Base-by-base conservation (phyloP, 1,140 invertebrate genomes). In the Callitettix versicolor region DNA sequence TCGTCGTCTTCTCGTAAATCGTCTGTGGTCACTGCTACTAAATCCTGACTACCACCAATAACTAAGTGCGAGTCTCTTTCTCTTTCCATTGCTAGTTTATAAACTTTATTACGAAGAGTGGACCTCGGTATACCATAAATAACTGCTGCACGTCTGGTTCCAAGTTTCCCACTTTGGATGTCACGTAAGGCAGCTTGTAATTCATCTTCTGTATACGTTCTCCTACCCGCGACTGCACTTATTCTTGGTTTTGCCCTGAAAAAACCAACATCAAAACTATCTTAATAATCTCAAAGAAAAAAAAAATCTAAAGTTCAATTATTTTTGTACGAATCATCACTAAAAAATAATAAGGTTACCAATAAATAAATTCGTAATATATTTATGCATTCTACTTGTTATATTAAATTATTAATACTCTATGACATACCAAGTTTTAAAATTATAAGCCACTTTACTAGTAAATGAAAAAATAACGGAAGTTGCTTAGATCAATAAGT, bases 61-160 rank as follows among this genome's bases (percentile, higher is more conserved):
- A 70, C 67, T 56, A 72, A 72, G 67, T 76, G 74, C 62, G 70
- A 77, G 60, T 81, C 76, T 52, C 80, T 73, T 66, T 83, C 79
- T 53, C 76, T 71, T 64, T 82, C 85, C 70, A 83, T 74, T 33
- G 86, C 84, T 64, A 91, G 73, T 69, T 93, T 94, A 76, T 89
- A 94, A 63, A 88, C 82, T 76, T 97, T 97, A 73, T 96, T 96
- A 40, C 93, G 79, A 5, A 98, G 77, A 2, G 93, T 96, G 51
- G 93, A 95, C 51, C 94, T 78, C 3, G 94, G 94, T 67, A 97
- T 95, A 55, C 92, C 91, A 69, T 97, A 97, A 58, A 95, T 85
- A 24, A 91, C 90, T 33, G 94, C 89, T 1, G 93, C 92, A 56
- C 94, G 78, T 30, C 93, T 73, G 1, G 91, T 95, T 44, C 91